Evolutionary conservation across 2,888 invertebrate species (phyloP), one percentile per base, ranked within the genome.

Genomic region (Thymelicus lineola): DNA sequence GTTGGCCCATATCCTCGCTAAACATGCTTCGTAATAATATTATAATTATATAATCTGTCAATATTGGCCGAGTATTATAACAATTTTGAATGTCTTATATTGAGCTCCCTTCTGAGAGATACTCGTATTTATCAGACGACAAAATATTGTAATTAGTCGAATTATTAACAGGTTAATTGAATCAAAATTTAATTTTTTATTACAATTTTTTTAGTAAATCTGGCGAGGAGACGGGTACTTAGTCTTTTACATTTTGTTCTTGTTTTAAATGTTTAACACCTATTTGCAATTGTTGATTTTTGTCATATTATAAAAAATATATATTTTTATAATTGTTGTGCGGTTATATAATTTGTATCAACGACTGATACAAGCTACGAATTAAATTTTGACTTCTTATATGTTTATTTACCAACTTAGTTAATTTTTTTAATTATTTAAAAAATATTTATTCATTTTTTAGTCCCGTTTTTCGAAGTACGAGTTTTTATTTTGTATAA

Each of bases 271-370:
- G 36, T 66, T 48, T 59, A 66, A 60, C 46, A 55, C 7, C 53
- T 46, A 42, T 35, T n/a, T 65, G 9, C 10, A 17, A 48, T 55
- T 55, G 67, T 68, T 61, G 67, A 68, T 68, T 42, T 59, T 68
- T 55, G 35, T 58, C 14, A 58, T 63, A 58, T 63, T 62, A 46
- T 69, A 48, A 12, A 1, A 28, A 28, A 28, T 28, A 28, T 28
- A 28, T 6, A 36, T 62, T 62, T 46, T 55, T 20, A 62, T 66
- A 17, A 60, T 20, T 66, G 14, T 61, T 68, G 53, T 53, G 20
- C 53, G 20, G 20, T 53, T 53, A 53, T 5, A 10, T 20, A 53
- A 53, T 53, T 28, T 1, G 9, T 50, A 50, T 17, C 35, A 62
- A 48, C 42, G 50, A 36, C n/a, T 57, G 28, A 57, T 35, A 57